A percentile compares a stretch with the other conserved stretches of the same genome.
These are phyloP conservation scores for Sakesphorus luctuosus DNA, from an alignment of 2,113 vertebrate genomes.

Conservation along the genomic window DNA sequence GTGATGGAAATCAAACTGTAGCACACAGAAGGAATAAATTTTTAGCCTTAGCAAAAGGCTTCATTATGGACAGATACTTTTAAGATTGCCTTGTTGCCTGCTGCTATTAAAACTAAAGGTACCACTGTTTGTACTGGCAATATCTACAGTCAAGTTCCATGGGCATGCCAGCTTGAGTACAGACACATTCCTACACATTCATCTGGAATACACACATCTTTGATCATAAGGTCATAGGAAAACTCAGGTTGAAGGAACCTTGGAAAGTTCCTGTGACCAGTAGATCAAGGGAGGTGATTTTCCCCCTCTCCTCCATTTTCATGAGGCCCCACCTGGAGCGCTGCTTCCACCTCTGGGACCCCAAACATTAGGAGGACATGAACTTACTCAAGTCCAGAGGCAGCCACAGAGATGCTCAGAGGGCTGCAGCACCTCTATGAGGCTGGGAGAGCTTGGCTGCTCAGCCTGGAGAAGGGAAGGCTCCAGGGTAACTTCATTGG, in stretches of 20 bases:
- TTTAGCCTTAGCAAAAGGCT: neutral
- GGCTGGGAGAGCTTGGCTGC: neutral
- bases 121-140: neutral
- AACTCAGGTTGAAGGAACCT: neutral
- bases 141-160: neutral
- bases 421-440: neutral
- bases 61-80: neutral
- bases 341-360: neutral
- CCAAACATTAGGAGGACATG: neutral
- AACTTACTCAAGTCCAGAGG: neutral
- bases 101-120: neutral
- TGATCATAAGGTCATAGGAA: neutral
- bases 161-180: neutral
- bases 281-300: too few species aligned
- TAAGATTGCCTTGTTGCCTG: neutral
- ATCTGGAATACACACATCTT: neutral
- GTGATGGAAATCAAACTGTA: neutral
- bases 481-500: neutral
- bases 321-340: neutral
- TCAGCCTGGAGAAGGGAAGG: neutral
- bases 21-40: neutral
- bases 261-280: neutral
- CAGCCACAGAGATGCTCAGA: neutral
- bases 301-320: neutral
- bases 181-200: fast-evolving